phyloP scores from a whole-genome alignment of 1,140 invertebrate species.

The Lepidurus arcticus region DNA sequence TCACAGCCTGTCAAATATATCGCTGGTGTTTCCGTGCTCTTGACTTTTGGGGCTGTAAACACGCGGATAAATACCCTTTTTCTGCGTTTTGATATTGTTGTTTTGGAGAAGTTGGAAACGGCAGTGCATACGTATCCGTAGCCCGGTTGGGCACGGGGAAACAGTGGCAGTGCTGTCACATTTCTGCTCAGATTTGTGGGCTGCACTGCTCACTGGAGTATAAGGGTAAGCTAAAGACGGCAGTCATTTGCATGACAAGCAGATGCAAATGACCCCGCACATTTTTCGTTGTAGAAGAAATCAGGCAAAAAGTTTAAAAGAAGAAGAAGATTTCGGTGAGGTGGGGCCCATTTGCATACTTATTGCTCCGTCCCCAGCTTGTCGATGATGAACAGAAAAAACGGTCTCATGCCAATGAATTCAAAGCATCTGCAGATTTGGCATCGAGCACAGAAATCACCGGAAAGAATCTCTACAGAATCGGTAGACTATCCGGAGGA shows the following conservation, averaged over 20 bases:
- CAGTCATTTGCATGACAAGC: slow-evolving; percentile 3
- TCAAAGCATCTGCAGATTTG: slow-evolving; percentile 10
- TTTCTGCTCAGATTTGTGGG: not conserved
- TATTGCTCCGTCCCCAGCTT: slow-evolving; percentile 4
- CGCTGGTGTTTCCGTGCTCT: not conserved
- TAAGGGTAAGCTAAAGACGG: slow-evolving; percentile 3
- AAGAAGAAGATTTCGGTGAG: not conserved
- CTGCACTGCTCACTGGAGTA: not conserved
- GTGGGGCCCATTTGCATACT: slow-evolving; percentile 3
- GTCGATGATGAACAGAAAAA: not conserved
- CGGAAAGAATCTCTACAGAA: not conserved
- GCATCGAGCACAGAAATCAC: not conserved
- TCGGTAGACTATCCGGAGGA: no score
- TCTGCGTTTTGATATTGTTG: not conserved
- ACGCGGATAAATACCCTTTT: not conserved
- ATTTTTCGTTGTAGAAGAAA: not conserved
- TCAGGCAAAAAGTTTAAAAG: not conserved
- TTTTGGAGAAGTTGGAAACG: not conserved
- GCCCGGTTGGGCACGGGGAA: not conserved
- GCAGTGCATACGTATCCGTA: no score
- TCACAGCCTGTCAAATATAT: slow-evolving; percentile 19
- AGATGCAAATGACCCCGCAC: slow-evolving; percentile 6
- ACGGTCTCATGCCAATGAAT: not conserved
- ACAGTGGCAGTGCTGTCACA: not conserved
- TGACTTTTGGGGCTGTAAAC: not conserved